These are phyloP conservation scores for Allobates femoralis DNA, from an alignment of 2,797 vertebrate genomes.

Conservation along the genomic window DNA sequence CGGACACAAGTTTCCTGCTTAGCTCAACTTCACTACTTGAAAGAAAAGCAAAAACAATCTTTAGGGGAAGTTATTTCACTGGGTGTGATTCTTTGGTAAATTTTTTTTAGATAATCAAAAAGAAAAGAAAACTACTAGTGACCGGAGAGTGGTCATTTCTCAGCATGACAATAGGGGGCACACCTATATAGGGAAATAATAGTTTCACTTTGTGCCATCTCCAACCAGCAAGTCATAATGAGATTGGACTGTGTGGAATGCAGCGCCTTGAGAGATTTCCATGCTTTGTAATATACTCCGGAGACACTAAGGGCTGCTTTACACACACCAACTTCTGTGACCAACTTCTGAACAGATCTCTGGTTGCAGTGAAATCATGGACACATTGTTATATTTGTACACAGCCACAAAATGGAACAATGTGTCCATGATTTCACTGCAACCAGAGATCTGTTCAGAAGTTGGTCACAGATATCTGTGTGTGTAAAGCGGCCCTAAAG, in stretches of 20 bases:
- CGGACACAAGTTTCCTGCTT: too few relatives aligned
- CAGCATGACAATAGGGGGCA: slow-evolving; percentile 32
- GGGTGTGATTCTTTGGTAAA: background rate
- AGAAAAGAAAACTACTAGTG: slow-evolving; percentile 15
- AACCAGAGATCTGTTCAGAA: too few relatives aligned
- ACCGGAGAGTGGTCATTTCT: slow-evolving; percentile 4
- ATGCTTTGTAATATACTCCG: background rate
- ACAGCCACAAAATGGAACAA: too few relatives aligned
- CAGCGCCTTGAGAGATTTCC: slow-evolving; percentile 29
- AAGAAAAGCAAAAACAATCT: background rate
- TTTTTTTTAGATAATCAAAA: background rate
- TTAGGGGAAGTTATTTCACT: background rate
- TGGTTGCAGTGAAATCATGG: too few relatives aligned
- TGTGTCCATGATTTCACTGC: too few relatives aligned
- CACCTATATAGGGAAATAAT: slow-evolving; percentile 4
- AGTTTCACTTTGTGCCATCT: background rate
- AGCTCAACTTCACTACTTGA: background rate
- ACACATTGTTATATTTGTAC: too few relatives aligned
- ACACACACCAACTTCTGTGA: too few relatives aligned
- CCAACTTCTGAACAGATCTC: too few relatives aligned
- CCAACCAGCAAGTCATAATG: background rate
- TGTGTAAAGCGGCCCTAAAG: too few relatives aligned
- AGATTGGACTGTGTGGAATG: slow-evolving; percentile 46
- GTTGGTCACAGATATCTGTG: too few relatives aligned
- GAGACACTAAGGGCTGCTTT: too few relatives aligned